Percentiles rank a stretch among this genome's conserved stretches.
phyloP scores from a whole-genome alignment of 2,888 invertebrate genomes.

The Ophion ellenae region DNA sequence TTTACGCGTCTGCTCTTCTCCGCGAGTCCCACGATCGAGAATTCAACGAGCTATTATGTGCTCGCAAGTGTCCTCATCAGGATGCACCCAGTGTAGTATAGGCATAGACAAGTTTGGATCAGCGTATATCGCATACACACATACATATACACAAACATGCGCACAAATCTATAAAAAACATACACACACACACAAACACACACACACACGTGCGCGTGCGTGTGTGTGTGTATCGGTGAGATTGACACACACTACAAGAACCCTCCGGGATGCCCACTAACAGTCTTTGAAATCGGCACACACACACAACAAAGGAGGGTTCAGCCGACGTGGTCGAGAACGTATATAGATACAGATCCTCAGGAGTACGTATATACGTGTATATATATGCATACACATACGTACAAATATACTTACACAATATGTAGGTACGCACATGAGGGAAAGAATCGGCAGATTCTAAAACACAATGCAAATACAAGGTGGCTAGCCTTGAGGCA shows the following conservation, averaged over 20 bases:
- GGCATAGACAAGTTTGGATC: constrained; percentile 24
- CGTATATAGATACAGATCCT: constrained; percentile 2
- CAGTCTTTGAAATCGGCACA: constrained; percentile 36
- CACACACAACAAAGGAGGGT: constrained; percentile 1
- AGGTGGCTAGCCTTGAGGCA: constrained; percentile 73
- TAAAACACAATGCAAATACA: constrained; percentile 77
- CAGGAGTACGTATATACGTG: background rate
- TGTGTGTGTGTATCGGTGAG: no score
- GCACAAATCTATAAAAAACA: background rate
- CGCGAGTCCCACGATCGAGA: constrained; percentile 56
- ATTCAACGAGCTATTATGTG: constrained; percentile 45
- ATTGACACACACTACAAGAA: constrained; percentile 8
- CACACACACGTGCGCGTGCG: no score
- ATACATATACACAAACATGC: constrained; percentile 5
- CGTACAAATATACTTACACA: background rate
- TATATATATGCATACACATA: constrained; percentile 1
- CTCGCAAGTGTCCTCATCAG: constrained; percentile 48
- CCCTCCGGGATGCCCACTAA: constrained; percentile 10
- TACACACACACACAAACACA: no score
- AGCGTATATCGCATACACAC: background rate
- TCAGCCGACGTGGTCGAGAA: background rate
- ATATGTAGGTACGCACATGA: constrained; percentile 1
- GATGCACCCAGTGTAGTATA: constrained; percentile 47
- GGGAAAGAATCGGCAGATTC: constrained; percentile 60
- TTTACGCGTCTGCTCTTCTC: constrained; percentile 10